A percentile compares a stretch with the other conserved stretches of the same genome.
phyloP scores from a whole-genome alignment of 2,888 invertebrate genomes.

The Chorisops tibialis region DNA sequence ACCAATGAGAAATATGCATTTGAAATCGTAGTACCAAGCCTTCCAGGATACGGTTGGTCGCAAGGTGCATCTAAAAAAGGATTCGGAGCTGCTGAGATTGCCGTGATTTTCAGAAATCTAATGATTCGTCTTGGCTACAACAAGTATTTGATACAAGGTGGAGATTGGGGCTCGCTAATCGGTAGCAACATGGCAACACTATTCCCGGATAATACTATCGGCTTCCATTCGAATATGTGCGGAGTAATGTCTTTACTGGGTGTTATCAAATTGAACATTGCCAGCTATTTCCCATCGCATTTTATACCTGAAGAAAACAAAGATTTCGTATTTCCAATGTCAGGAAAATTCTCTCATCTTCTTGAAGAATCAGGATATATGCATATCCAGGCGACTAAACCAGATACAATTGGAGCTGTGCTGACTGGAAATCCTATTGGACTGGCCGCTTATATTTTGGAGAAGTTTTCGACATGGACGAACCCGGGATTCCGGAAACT shows the following conservation, averaged over 20 bases:
- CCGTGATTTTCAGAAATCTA: conserved; percentile 60
- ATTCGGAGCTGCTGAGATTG: conserved; percentile 56
- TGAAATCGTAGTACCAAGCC: conserved; percentile 65
- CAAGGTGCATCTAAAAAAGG: conserved; percentile 59
- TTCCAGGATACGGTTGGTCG: conserved; percentile 70
- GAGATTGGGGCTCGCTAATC: conserved; percentile 77
- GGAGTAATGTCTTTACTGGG: conserved; percentile 42
- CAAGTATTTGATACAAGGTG: conserved; percentile 68
- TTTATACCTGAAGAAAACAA: conserved; percentile 56
- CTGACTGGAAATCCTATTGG: conserved; percentile 65
- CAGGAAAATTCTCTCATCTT: conserved; percentile 38
- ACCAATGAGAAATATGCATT: conserved; percentile 60
- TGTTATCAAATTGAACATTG: conserved; percentile 52
- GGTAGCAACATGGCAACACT: conserved; percentile 60
- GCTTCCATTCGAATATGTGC: conserved; percentile 64
- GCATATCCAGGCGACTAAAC: conserved; percentile 83
- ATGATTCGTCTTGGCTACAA: conserved; percentile 65
- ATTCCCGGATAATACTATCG: conserved; percentile 60
- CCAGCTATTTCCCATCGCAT: conserved; percentile 57
- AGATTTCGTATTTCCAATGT: conserved; percentile 54
- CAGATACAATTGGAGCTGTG: conserved; percentile 71
- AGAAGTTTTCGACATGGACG: conserved; percentile 77
- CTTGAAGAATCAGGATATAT: conserved; percentile 60
- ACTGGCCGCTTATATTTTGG: conserved; percentile 83
- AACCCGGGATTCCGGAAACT: conserved; percentile 55